These are phyloP conservation scores for Lepidocyrtoides sp. DNA, from an alignment of 2,888 invertebrate species.

Conservation along the genomic window DNA sequence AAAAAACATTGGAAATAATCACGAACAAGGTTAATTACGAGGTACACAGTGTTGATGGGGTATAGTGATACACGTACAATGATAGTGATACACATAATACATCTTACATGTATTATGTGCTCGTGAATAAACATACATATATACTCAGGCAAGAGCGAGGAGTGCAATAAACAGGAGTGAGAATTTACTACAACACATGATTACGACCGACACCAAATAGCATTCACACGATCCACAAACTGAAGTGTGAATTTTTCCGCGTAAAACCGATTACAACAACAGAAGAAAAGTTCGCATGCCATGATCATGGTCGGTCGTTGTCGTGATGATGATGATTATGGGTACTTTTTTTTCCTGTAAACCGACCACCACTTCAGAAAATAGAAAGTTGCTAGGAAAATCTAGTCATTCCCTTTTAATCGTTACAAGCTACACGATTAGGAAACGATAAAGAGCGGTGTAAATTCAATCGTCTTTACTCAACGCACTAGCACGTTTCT, in stretches of 20 bases:
- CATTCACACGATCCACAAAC: conserved; percentile 20
- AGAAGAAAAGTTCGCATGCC: conserved; percentile 43
- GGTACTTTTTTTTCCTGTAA: not conserved
- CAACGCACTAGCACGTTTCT: conserved; percentile 5
- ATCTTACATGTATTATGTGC: no score
- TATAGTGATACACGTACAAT: conserved; percentile 14
- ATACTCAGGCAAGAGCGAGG: not conserved
- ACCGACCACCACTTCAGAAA: not conserved
- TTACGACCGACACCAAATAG: conserved; percentile 33
- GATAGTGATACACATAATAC: no score
- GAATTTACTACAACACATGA: conserved; percentile 43
- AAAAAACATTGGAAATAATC: conserved; percentile 41
- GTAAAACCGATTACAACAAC: conserved; percentile 49
- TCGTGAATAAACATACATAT: no score
- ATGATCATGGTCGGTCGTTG: not conserved
- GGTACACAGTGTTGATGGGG: not conserved
- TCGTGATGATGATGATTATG: conserved; percentile 38
- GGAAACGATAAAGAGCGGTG: conserved; percentile 31
- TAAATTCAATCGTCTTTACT: conserved; percentile 45
- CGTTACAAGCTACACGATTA: conserved; percentile 50
- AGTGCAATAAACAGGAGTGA: conserved; percentile 33
- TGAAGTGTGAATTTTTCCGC: conserved; percentile 58
- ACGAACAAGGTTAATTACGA: conserved; percentile 42
- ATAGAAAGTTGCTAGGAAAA: conserved; percentile 12
- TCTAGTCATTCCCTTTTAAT: conserved; percentile 44